Percentiles rank a stretch among this genome's conserved stretches.
Evolutionary conservation across 1,140 invertebrate genomes (phyloP).

Genomic region (Euschistus heros): DNA sequence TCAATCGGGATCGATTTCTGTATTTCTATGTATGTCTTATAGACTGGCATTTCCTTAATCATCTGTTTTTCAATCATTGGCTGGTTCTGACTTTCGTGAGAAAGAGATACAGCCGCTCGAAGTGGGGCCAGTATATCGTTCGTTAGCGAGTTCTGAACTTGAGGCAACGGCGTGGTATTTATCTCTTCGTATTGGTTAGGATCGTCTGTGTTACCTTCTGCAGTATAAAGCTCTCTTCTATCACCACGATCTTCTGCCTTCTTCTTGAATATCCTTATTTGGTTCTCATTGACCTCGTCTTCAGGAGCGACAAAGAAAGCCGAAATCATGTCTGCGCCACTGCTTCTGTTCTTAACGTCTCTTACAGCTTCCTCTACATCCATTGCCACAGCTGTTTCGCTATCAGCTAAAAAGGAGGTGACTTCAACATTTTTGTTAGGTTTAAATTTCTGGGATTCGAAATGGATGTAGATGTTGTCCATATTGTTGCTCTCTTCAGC

Average conservation of each 20-base stretch:
- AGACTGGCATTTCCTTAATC: slow-evolving; percentile 23
- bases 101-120: slow-evolving; percentile 38
- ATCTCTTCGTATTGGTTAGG: not conserved
- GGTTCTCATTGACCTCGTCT: slow-evolving; percentile 18
- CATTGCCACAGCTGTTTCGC: slow-evolving; percentile 19
- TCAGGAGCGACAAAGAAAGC: slow-evolving; percentile 25
- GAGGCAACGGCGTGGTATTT: not conserved
- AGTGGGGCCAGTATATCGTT: slow-evolving; percentile 36
- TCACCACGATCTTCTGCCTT: slow-evolving; percentile 6
- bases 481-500: slow-evolving; percentile 13
- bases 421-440: slow-evolving; percentile 21
- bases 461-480: slow-evolving; percentile 7
- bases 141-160: slow-evolving; percentile 21
- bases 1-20: slow-evolving; percentile 30
- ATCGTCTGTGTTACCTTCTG: not conserved
- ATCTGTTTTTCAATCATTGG: slow-evolving; percentile 24
- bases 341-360: slow-evolving; percentile 5
- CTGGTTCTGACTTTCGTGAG: slow-evolving; percentile 33
- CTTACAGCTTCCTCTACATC: not conserved
- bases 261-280: not conserved
- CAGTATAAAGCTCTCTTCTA: not conserved
- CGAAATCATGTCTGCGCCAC: slow-evolving; percentile 24
- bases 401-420: slow-evolving; percentile 28
- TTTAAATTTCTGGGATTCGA: slow-evolving; percentile 13
- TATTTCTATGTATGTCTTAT: slow-evolving; percentile 28